Evolutionary conservation across 2,888 invertebrate species (phyloP).

Genomic region (Luperina nickerlii): DNA sequence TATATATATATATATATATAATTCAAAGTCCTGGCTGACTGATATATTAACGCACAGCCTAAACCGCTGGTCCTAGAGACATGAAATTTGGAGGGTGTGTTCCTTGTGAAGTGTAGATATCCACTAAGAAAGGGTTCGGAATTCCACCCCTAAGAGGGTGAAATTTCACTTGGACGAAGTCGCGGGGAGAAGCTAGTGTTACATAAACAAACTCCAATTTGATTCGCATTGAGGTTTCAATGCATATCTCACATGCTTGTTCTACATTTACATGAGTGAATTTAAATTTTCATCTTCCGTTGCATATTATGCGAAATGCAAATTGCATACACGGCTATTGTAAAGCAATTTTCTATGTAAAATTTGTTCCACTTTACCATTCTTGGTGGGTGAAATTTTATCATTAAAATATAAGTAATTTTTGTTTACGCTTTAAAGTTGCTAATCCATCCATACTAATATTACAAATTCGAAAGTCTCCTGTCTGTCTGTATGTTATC

Average conservation of each 20-base stretch:
- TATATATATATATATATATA: too few relatives aligned
- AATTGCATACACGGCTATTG: slow-evolving; percentile 56
- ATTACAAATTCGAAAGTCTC: too few relatives aligned
- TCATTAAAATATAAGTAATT: slow-evolving; percentile 2
- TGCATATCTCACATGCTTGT: slow-evolving; percentile 28
- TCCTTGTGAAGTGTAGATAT: too few relatives aligned
- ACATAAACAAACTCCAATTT: slow-evolving; percentile 11
- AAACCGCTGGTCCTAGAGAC: too few relatives aligned
- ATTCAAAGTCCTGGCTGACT: too few relatives aligned
- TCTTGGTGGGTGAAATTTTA: slow-evolving; percentile 25
- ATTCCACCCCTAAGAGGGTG: too few relatives aligned
- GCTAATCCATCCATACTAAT: background rate
- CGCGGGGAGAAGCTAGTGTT: too few relatives aligned
- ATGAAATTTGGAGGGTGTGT: too few relatives aligned
- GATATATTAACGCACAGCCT: too few relatives aligned
- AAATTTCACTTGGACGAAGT: too few relatives aligned
- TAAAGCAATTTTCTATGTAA: slow-evolving; percentile 51
- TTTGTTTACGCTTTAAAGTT: background rate
- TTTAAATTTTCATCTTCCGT: slow-evolving; percentile 56
- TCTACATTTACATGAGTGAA: slow-evolving; percentile 43
- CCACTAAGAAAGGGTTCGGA: too few relatives aligned
- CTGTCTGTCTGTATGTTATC: too few relatives aligned
- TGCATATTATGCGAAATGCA: slow-evolving; percentile 52
- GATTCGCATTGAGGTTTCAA: slow-evolving; percentile 33
- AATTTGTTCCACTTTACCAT: slow-evolving; percentile 40